Conservation (phyloP, 1,140 invertebrate species). For the Zophobas morio region DNA sequence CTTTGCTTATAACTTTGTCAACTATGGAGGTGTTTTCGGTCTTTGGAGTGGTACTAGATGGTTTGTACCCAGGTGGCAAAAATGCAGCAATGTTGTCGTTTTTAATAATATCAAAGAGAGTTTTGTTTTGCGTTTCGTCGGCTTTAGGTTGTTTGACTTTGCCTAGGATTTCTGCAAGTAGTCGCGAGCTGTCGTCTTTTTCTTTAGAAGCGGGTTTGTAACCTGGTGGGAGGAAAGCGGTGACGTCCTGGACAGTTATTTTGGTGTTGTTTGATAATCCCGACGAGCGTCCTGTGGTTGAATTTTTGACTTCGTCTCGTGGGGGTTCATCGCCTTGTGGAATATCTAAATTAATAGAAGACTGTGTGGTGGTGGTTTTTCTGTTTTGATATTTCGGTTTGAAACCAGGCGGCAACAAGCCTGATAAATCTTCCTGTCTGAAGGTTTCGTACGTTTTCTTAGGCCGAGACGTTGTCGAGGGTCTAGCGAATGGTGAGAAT, state of each 20-base stretch:
- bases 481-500: constrained; percentile 73
- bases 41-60: constrained; percentile 61
- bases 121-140: constrained; percentile 51
- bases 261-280: constrained; percentile 70
- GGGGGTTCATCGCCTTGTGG: constrained; percentile 60
- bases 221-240: constrained; percentile 77
- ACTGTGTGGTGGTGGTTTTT: constrained; percentile 51
- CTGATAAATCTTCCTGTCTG: constrained; percentile 74
- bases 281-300: constrained; percentile 68
- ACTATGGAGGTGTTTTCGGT: constrained; percentile 50
- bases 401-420: constrained; percentile 76
- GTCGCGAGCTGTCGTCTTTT: constrained; percentile 55
- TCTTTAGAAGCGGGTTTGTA: constrained; percentile 69
- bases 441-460: constrained; percentile 72
- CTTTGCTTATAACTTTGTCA: not conserved
- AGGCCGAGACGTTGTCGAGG: constrained; percentile 68
- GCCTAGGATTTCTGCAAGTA: constrained; percentile 46
- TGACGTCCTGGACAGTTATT: constrained; percentile 72
- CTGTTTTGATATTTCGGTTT: constrained; percentile 67
- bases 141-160: constrained; percentile 62
- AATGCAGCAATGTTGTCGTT: constrained; percentile 73
- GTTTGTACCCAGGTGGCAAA: constrained; percentile 70
- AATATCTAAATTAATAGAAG: constrained; percentile 46
- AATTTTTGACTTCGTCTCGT: constrained; percentile 63
- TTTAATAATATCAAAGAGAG: constrained; percentile 35